These are phyloP conservation scores for Callionymus lyra DNA, from an alignment of 2,113 vertebrate genomes.

Conservation along the genomic window DNA sequence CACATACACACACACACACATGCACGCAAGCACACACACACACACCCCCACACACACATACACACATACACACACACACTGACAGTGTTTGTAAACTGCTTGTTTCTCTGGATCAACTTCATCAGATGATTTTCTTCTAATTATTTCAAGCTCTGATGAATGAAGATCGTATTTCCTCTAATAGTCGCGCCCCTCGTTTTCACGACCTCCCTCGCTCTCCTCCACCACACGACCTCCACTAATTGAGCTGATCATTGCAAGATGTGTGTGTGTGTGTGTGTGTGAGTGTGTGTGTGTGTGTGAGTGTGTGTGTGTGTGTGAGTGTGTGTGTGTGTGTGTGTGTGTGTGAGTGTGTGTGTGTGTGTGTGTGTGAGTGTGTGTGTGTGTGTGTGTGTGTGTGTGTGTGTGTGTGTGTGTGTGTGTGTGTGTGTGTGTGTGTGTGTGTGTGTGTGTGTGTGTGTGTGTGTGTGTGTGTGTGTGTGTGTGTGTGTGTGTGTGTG, in stretches of 20 bases:
- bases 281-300: conserved; percentile 31
- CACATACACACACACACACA: too few relatives aligned
- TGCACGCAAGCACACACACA: conserved; percentile 1
- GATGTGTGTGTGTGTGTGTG: conserved; percentile 67
- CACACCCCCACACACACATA: conserved; percentile 9
- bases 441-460: conserved; percentile 39
- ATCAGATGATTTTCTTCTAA: conserved; percentile 65
- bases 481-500: conserved; percentile 59
- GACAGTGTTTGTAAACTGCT: conserved; percentile 85
- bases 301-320: conserved; percentile 63
- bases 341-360: conserved; percentile 61
- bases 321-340: conserved; percentile 41
- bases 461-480: conserved; percentile 59
- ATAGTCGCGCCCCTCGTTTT: conserved; percentile 79
- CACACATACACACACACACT: conserved; percentile 26
- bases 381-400: too few relatives aligned
- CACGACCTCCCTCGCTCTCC: conserved; percentile 83
- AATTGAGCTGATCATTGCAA: conserved; percentile 91
- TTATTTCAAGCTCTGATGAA: conserved; percentile 76
- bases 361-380: conserved; percentile 40
- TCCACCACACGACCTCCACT: conserved; percentile 77
- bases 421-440: conserved; percentile 62
- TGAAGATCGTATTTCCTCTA: conserved; percentile 82
- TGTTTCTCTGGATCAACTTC: conserved; percentile 76
- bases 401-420: conserved; percentile 63